Evolutionary conservation across 2,888 invertebrate species (phyloP).

Genomic region (Melieria picta): DNA sequence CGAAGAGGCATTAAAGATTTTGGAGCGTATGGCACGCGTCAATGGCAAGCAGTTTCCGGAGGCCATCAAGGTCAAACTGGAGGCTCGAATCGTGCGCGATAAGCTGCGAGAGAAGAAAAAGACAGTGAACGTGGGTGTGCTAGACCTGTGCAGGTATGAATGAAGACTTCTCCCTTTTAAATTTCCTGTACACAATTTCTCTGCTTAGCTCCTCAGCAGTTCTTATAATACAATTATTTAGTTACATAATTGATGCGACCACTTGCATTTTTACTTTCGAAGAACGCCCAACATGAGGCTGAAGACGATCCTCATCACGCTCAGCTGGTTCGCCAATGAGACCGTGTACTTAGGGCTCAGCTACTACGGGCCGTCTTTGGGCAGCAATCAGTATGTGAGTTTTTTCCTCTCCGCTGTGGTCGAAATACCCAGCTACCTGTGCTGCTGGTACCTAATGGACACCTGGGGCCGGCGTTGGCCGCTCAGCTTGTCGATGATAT

Average conservation of each 20-base stretch:
- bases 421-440: slow-evolving; percentile 88
- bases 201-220: background rate
- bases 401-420: slow-evolving; percentile 88
- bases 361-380: slow-evolving; percentile 89
- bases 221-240: background rate
- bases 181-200: background rate
- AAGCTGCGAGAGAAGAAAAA: slow-evolving; percentile 70
- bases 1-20: slow-evolving; percentile 82
- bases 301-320: slow-evolving; percentile 85
- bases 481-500: slow-evolving; percentile 83
- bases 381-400: slow-evolving; percentile 87
- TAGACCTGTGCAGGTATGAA: slow-evolving; percentile 61
- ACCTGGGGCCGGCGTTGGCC: slow-evolving; percentile 90
- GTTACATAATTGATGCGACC: too few species aligned
- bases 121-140: slow-evolving; percentile 64
- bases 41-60: slow-evolving; percentile 82
- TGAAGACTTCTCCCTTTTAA: background rate
- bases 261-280: background rate
- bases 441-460: slow-evolving; percentile 91
- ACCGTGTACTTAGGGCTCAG: slow-evolving; percentile 92
- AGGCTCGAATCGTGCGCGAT: slow-evolving; percentile 76
- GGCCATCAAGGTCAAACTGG: slow-evolving; percentile 77
- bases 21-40: slow-evolving; percentile 80
- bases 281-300: slow-evolving; percentile 89
- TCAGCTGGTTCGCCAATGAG: slow-evolving; percentile 93